Base-by-base conservation (phyloP, 2,113 vertebrate species). In the Argyrosomus japonicus region DNA sequence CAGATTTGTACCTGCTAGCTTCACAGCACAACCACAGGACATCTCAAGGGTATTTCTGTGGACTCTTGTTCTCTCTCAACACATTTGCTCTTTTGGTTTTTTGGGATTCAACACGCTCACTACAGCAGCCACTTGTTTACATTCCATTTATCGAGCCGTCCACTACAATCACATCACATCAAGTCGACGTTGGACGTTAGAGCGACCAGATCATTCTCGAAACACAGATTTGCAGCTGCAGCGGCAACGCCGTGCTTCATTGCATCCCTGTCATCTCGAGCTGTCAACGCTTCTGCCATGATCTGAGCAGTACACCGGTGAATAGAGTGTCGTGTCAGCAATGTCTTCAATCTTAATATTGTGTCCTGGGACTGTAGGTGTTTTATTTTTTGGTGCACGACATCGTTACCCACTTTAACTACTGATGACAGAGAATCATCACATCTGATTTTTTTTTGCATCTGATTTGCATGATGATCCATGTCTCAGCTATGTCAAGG, bases 391-490 rank as follows among this genome's bases (percentile, higher is more conserved):
- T 19, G 36, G 36, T 40, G 8, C 36, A 8, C 2, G 8, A 40
- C 36, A 40, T 47, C 11, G 3, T 23, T 17, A 15, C 13, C 11
- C 19, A 9, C 7, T 19, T 19, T 11, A 11, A 69, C 29, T 13
- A 12, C 68, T 15, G 29, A 36, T 15, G 6, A 36, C 1, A 54
- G 13, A 8, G 21, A 72, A 7, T 18, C 15, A 43, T 47, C n/a
- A 25, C 21, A 45, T n/a, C n/a, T n/a, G n/a, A n/a, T n/a, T n/a
- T n/a, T n/a, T n/a, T n/a, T n/a, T 14, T 10, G 21, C 10, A 1
- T 1, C 61, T 50, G 2, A 73, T 87, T 73, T 64, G 50, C 73
- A 84, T 77, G 77, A 51, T 32, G 67, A 45, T 14, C 18, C 36
- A 12, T 25, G 67, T 76, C 47, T 57, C 32, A 3, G 60, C 12